Conservation (phyloP, 2,797 vertebrate genomes). For the Melanogrammus aeglefinus region DNA sequence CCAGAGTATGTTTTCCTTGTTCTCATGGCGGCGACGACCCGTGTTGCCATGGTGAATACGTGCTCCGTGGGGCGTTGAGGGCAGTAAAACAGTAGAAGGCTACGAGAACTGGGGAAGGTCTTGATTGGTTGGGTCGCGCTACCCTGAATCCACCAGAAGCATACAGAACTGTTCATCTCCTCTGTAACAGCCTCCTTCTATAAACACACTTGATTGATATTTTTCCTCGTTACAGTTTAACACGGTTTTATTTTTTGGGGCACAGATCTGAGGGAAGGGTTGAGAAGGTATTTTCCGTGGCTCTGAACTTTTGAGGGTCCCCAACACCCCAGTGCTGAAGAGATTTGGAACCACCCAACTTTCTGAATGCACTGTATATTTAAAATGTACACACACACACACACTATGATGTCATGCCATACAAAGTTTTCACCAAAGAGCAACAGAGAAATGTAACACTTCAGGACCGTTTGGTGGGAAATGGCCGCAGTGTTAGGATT, state of each 20-base stretch:
- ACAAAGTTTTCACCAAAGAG: background rate
- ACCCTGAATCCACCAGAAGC: background rate
- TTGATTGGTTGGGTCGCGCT: background rate
- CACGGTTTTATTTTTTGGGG: too few species aligned
- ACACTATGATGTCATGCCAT: too few species aligned
- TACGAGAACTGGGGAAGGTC: conserved; percentile 9
- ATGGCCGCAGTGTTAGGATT: conserved; percentile 39
- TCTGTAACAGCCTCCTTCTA: background rate
- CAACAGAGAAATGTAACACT: conserved; percentile 9
- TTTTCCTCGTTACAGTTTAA: background rate
- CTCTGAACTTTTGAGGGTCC: background rate
- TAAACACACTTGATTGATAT: background rate
- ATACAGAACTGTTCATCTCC: background rate
- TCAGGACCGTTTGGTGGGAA: conserved; percentile 25
- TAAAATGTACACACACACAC: background rate
- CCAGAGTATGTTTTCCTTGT: conserved; percentile 55
- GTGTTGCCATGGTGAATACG: conserved; percentile 64
- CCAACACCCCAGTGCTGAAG: background rate
- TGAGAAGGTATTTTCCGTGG: background rate
- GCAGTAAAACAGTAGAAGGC: conserved; percentile 8
- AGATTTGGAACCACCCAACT: background rate
- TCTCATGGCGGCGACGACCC: conserved; percentile 58
- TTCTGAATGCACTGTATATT: background rate
- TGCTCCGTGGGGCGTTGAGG: conserved; percentile 26
- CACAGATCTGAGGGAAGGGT: too few species aligned